Conservation (phyloP, 2,888 invertebrate genomes). For the Lochmaea crataegi region DNA sequence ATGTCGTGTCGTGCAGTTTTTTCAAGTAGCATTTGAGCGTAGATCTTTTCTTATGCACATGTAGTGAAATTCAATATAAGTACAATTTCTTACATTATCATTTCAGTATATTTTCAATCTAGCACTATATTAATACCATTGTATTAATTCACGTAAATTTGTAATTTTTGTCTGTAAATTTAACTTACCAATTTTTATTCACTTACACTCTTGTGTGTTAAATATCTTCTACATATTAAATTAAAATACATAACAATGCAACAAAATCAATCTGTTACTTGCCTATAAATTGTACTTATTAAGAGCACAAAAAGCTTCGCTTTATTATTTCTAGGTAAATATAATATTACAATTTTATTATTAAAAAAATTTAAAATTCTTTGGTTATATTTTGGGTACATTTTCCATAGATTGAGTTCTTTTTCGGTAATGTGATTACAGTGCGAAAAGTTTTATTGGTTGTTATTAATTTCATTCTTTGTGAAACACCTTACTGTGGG, state of each 20-base stretch:
- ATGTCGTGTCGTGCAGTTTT: constrained; percentile 50
- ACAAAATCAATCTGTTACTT: neutral
- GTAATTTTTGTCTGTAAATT: neutral
- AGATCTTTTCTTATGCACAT: constrained; percentile 36
- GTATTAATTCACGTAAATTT: too few relatives aligned
- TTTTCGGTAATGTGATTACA: neutral
- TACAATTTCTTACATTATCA: neutral
- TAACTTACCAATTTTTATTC: neutral
- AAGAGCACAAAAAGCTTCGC: neutral
- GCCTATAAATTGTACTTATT: constrained; percentile 1
- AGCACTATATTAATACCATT: too few relatives aligned
- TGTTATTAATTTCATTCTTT: neutral
- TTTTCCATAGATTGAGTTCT: neutral
- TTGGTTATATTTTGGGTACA: neutral
- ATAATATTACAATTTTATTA: neutral
- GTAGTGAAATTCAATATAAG: constrained; percentile 8
- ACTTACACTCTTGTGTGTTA: neutral
- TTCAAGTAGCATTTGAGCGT: constrained; percentile 28
- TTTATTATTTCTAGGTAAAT: neutral
- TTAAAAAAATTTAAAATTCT: neutral
- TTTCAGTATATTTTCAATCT: too few relatives aligned
- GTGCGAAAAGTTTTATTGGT: neutral
- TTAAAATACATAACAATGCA: too few relatives aligned
- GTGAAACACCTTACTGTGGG: constrained; percentile 30
- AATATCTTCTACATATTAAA: neutral